Evolutionary conservation across 92 coral and sea anemone species (phyloP), one percentile per base, ranked within the genome.

Genomic region (Anthopleura xanthogrammica): DNA sequence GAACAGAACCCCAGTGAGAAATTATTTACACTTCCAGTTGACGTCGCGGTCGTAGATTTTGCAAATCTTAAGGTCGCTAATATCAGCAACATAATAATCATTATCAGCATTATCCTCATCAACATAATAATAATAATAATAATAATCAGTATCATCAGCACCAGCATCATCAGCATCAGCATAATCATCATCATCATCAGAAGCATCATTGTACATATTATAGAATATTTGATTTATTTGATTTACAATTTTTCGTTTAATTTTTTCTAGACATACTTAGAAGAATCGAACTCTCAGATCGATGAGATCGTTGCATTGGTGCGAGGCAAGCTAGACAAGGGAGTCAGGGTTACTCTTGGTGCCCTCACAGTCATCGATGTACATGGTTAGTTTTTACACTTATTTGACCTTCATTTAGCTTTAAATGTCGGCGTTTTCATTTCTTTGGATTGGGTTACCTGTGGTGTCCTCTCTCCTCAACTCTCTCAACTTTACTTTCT

Each of bases 351-450:
- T 41, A 85, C 98, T 8, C 97, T 95, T 75, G 98, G 98, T 29
- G 98, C 98, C 20, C 86, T 95, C 41, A 95, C 98, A 79, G 98
- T 95, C 60, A 90, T 95, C 78, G 98, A 95, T 70, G 98, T 95
- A 10, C 98, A 95, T 76, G 98, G 98, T 95, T 11, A 12, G 58
- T 14, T 54, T 54, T 0, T 0, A 54, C 14, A 1, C 50, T 46
- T 46, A 9, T 46, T 46, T 2, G 50, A 3, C 50, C 5, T 9
- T 46, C 50, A 87, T 62, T 72, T 64, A 29, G 77, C 8, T 73
- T 73, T 50, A 36, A 6, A 24, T 10, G 8, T 0, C 5, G 23
- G 6, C 4, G 3, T 42, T 20, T 13, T 68, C 74, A 5, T 62
- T 62, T 8, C 23, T 62, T 62, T 8, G 64, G 64, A 22, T 23